phyloP scores from a whole-genome alignment of 2,797 vertebrate species.

The Cossypha polioptera region DNA sequence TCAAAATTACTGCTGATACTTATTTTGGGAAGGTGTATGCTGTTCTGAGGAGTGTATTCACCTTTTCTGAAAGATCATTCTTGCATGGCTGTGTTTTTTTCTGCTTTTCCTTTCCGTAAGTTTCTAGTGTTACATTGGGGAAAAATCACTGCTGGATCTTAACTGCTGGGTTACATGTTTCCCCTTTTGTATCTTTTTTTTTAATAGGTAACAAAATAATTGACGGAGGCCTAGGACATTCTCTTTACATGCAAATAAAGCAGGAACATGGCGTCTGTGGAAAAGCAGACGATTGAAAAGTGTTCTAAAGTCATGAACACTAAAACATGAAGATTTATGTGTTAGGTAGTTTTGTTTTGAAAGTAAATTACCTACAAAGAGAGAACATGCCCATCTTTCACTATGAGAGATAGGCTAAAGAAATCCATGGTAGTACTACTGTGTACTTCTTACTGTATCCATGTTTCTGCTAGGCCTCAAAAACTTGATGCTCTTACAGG shows the following conservation, averaged over 20 bases:
- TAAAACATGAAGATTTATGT: not conserved
- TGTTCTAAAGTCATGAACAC: not conserved
- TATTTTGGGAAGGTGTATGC: not conserved
- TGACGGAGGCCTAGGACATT: not conserved
- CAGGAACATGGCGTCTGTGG: not conserved
- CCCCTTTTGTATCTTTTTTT: not conserved
- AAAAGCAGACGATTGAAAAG: not conserved
- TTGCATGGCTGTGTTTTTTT: not conserved
- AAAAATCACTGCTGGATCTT: not conserved
- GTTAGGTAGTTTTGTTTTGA: not conserved
- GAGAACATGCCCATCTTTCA: not conserved
- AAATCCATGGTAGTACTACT: not conserved
- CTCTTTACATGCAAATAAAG: not conserved
- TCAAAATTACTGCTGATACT: not conserved
- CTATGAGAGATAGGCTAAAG: not conserved
- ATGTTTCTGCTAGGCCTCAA: not conserved
- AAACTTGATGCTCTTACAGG: not conserved
- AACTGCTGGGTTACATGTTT: not conserved
- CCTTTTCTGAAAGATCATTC: not conserved
- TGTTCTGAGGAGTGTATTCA: not conserved
- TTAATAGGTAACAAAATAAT: not conserved
- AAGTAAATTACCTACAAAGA: not conserved
- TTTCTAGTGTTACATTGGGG: not conserved
- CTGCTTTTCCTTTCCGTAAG: not conserved
- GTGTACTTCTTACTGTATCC: not conserved